phyloP scores from a whole-genome alignment of 2,888 invertebrate genomes.

The Phengaris alcon region DNA sequence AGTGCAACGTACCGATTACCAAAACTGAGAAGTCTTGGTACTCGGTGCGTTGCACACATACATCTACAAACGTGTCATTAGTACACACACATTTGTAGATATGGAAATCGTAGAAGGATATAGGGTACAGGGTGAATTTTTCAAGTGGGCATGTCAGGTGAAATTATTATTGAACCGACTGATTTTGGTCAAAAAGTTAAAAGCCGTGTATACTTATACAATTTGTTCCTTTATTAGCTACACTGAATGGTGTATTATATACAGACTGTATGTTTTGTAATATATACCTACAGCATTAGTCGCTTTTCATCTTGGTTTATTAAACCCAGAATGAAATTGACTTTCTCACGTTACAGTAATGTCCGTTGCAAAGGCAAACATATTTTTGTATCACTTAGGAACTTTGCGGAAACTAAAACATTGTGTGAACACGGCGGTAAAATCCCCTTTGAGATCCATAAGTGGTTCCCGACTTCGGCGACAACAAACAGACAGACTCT shows the following conservation, averaged over 20 bases:
- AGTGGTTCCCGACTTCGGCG: slow-evolving; percentile 11
- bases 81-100: neutral
- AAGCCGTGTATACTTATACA: too few species aligned
- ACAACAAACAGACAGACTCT: slow-evolving; percentile 14
- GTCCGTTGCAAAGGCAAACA: neutral
- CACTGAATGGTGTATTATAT: too few species aligned
- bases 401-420: slow-evolving; percentile 7
- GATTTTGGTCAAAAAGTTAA: too few species aligned
- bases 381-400: slow-evolving; percentile 17
- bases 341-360: neutral
- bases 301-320: neutral
- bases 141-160: too few species aligned
- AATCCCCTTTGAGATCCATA: slow-evolving; percentile 9
- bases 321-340: neutral
- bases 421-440: slow-evolving; percentile 7
- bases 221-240: too few species aligned
- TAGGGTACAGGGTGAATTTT: too few species aligned
- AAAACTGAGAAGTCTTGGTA: neutral
- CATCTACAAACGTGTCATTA: too few species aligned
- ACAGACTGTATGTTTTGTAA: too few species aligned
- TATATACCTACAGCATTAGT: too few species aligned
- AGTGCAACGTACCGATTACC: neutral
- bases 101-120: too few species aligned
- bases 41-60: neutral
- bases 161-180: too few species aligned